These are phyloP conservation scores for Tragelaphus scriptus DNA, from an alignment of 2,113 vertebrate species.

Conservation along the genomic window DNA sequence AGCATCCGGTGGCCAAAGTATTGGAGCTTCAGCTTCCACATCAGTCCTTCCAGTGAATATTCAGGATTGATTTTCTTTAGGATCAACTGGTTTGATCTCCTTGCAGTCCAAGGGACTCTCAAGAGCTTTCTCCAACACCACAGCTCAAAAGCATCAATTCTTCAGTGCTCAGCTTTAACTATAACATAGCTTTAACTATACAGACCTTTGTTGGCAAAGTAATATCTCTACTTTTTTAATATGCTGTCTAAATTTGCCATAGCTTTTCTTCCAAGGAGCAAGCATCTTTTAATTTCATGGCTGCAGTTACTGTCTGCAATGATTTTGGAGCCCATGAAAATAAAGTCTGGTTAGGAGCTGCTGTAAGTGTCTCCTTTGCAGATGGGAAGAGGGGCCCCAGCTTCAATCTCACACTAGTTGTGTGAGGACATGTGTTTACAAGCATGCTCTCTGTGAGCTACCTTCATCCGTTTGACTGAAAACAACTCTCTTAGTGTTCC, in stretches of 20 bases:
- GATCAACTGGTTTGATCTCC: rapidly evolving
- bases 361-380: neutral
- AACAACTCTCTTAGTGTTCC: neutral
- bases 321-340: neutral
- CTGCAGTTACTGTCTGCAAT: neutral
- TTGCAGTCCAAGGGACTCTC: neutral
- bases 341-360: neutral
- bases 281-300: neutral
- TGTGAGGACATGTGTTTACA: neutral
- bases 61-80: neutral
- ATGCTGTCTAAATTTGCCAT: neutral
- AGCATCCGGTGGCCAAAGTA: rapidly evolving
- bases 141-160: neutral
- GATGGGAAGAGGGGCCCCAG: neutral
- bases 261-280: neutral
- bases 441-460: neutral
- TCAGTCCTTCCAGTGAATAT: neutral
- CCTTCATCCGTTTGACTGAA: neutral
- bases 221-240: neutral
- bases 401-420: neutral
- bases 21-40: neutral
- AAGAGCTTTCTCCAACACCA: neutral
- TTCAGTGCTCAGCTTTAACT: neutral
- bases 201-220: neutral
- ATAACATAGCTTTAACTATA: neutral